Conservation (phyloP, 1,140 invertebrate genomes). For the Dendroctonus valens region DNA sequence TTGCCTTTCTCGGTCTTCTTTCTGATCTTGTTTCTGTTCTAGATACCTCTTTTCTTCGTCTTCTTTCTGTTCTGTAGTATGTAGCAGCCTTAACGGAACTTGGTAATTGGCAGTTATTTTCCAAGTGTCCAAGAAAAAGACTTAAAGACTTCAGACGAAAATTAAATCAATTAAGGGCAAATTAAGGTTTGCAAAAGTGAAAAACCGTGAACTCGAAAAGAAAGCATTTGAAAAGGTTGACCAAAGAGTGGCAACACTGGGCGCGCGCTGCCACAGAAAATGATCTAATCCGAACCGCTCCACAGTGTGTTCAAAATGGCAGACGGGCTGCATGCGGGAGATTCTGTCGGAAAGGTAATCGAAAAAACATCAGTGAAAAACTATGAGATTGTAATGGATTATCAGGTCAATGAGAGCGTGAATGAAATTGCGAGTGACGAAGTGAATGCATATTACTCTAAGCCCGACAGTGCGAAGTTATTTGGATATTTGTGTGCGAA, state of each 20-base stretch:
- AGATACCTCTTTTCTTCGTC: too few relatives aligned
- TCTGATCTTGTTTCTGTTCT: too few relatives aligned
- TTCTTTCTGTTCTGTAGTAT: too few relatives aligned
- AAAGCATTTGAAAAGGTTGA: constrained; percentile 18
- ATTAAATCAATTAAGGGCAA: too few relatives aligned
- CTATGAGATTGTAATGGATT: constrained; percentile 37
- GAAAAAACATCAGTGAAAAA: constrained; percentile 43
- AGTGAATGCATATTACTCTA: constrained; percentile 43
- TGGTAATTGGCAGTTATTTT: too few relatives aligned
- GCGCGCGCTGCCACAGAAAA: constrained; percentile 33
- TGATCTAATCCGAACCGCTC: constrained; percentile 25
- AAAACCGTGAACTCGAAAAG: background rate
- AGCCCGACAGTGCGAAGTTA: constrained; percentile 44
- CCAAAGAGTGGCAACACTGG: constrained; percentile 21
- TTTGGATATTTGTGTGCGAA: constrained; percentile 42
- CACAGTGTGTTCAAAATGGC: constrained; percentile 52
- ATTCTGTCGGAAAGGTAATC: constrained; percentile 41
- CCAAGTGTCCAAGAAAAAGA: too few relatives aligned
- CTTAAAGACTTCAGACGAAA: too few relatives aligned
- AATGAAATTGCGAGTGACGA: constrained; percentile 31
- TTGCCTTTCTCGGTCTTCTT: too few relatives aligned
- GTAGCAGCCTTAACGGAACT: too few relatives aligned
- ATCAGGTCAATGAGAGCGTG: constrained; percentile 35
- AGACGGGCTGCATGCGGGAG: constrained; percentile 51
- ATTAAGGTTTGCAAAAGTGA: too few relatives aligned